phyloP scores from a whole-genome alignment of 2,797 vertebrate species.

The Phataginus tricuspis region DNA sequence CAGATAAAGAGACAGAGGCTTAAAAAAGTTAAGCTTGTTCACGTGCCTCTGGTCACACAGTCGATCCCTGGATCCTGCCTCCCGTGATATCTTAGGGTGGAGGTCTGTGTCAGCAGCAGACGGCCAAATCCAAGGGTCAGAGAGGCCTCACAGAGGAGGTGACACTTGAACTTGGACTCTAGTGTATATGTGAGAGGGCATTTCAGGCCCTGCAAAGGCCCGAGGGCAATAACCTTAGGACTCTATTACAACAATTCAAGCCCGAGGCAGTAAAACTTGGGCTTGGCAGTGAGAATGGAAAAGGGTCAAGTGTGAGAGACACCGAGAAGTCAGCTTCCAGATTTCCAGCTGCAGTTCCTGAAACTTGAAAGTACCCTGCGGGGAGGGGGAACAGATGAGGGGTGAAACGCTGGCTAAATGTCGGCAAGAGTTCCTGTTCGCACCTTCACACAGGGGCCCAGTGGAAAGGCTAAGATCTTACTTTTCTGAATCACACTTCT shows the following conservation, averaged over 20 bases:
- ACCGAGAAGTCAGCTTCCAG: not conserved
- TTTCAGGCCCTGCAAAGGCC: not conserved
- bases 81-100: not conserved
- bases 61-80: not conserved
- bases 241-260: not conserved
- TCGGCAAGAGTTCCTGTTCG: not conserved
- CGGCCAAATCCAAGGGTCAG: not conserved
- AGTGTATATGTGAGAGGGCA: not conserved
- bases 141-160: not conserved
- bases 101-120: not conserved
- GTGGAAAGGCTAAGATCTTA: not conserved
- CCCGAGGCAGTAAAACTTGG: not conserved
- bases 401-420: not conserved
- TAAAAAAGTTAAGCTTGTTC: not conserved
- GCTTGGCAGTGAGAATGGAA: slow-evolving; percentile 58
- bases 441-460: not conserved
- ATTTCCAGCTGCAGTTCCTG: not conserved
- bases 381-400: not conserved
- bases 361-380: not conserved
- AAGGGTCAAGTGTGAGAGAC: not conserved
- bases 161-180: not conserved
- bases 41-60: not conserved
- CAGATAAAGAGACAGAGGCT: not conserved
- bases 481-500: not conserved
- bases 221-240: not conserved